Base-by-base conservation (phyloP, 2,797 vertebrate genomes). In the Phataginus tricuspis region DNA sequence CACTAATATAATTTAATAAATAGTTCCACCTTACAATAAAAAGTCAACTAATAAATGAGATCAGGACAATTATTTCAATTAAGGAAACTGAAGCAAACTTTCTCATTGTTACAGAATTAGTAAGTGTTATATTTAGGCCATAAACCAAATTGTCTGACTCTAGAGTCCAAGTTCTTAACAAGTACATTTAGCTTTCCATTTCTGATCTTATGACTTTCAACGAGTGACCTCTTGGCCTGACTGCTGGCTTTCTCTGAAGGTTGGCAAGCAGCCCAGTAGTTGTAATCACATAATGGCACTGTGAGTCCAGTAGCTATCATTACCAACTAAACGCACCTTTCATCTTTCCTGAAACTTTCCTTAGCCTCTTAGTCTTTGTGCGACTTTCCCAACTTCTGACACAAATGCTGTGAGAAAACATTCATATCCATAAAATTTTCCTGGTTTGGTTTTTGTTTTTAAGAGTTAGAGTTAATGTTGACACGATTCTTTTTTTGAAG, bases 381-480 rank as follows among this genome's bases (percentile, higher is more conserved):
- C 15, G 25, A 49, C 5, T 39, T 69, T 10, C 19, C 49, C 8
- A 37, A 64, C 3, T 77, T 91, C 10, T 86, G 71, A 91, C 25
- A 68, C n/a, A 80, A 90, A 53, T 34, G 6, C 23, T 95, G 3
- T 49, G 39, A 53, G 21, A 59, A 55, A 93, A 63, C 15, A 59
- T 45, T 92, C 64, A 87, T 53, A 90, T 4, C 68, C 66, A 69
- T 31, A 74, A 69, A 37, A n/a, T 53, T 68, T 92, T 92, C n/a
- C 63, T 69, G 29, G 27, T 92, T 94, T 53, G 1, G 12, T 59
- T 87, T 90, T 95, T 77, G 29, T 61, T 53, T 97, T 91, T n/a
- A 66, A 12, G 19, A 77, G 15, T 72, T 79, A 19, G n/a, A 86
- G 75, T 86, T 79, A 72, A 51, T 68, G 9, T 78, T 63, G 29